A percentile compares a stretch with the other conserved stretches of the same genome.
Conservation (phyloP, 1,140 invertebrate genomes). For the Lordiphosa collinella region DNA sequence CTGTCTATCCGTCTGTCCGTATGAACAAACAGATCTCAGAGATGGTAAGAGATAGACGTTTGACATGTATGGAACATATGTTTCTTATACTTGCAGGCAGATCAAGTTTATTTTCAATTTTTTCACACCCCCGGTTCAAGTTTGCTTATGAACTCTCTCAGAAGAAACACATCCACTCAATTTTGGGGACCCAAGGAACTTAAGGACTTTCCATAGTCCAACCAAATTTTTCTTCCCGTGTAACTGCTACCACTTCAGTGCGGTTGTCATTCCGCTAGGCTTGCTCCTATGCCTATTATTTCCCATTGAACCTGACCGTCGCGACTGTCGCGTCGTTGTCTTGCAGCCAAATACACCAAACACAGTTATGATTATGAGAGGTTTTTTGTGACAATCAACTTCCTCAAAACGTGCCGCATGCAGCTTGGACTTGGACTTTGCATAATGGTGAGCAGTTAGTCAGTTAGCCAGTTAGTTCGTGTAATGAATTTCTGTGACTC, state of each 20-base stretch:
- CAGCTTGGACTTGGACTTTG: constrained; percentile 38
- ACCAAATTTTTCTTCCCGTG: background rate
- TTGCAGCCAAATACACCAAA: constrained; percentile 27
- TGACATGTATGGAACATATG: no score
- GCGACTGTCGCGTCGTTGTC: constrained; percentile 17
- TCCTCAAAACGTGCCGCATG: constrained; percentile 58
- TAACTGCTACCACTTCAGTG: background rate
- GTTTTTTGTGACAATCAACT: constrained; percentile 63
- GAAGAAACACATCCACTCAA: no score
- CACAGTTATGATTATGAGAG: constrained; percentile 59
- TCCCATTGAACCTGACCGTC: constrained; percentile 72
- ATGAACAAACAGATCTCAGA: no score
- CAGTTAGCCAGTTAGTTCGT: constrained; percentile 39
- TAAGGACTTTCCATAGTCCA: no score
- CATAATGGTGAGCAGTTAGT: constrained; percentile 38
- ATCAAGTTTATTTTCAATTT: no score
- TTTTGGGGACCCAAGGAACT: no score
- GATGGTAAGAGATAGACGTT: no score
- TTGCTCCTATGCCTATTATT: constrained; percentile 52
- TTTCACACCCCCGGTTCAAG: no score
- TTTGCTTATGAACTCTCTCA: no score
- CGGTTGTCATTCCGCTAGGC: constrained; percentile 5
- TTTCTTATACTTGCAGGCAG: no score
- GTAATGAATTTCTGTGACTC: constrained; percentile 46
- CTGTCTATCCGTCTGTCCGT: no score